Evolutionary conservation across 2,113 vertebrate species (phyloP), one percentile per base, ranked within the genome.

Genomic region (Pollimyrus isidori): DNA sequence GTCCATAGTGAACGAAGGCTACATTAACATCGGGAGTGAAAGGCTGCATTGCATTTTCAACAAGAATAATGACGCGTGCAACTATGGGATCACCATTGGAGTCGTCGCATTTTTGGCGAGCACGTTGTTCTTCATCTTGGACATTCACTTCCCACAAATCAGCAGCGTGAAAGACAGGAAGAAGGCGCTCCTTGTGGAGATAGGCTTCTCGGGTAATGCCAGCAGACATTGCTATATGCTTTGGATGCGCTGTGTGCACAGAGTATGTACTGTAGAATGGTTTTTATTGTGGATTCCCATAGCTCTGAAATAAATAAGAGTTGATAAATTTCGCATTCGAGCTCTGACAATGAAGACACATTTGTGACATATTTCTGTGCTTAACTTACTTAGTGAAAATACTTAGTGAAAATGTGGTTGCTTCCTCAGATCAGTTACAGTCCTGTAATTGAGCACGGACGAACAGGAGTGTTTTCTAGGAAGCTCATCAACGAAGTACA

Each of bases 1-100:
- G 93, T 98, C 97, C 90, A 99, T 99, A 0, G 91, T 99, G 45
- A 99, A 99, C 3, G 98, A 99, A 93, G 98, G 98, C 91, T 99
- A 99, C 45, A 95, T 98, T 91, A 99, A 99, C 93, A 95, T 93
- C 13, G 96, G 96, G 90, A 96, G 94, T 76, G 91, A 97, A 0
- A 93, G 97, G 62, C 94, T 99, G 91, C 96, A 96, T 58, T 99
- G 98, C 88, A 92, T 99, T 93, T 99, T 97, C 96, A 99, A 99
- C 50, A 95, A 95, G 92, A 98, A 99, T 56, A 96, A 97, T 0
- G 96, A 96, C 0, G 98, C 98, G 94, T 99, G 98, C 91, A 97
- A 98, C 95, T 99, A 97, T 0, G 98, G 96, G 42, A 92, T 99
- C 0, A 95, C 96, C 1, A 89, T 99, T 0, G 98, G 98, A 48